Conservation (phyloP, 2,888 invertebrate species). For the Tricholauxania praeusta region DNA sequence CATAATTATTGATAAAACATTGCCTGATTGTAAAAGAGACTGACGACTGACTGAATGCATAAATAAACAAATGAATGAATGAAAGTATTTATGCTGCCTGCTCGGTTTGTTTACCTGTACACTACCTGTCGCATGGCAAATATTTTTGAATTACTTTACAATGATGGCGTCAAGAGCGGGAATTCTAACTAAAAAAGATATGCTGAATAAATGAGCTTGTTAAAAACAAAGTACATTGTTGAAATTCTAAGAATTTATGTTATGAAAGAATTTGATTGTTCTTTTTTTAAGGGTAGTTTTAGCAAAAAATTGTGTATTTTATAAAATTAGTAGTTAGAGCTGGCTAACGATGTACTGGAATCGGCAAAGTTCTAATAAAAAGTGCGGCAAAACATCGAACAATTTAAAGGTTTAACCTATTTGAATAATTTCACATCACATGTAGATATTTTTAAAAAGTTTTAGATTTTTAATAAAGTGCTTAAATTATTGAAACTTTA, state of each 20-base stretch:
- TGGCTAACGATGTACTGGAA: too few relatives aligned
- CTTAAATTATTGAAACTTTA: too few relatives aligned
- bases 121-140: constrained; percentile 24
- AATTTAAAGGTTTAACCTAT: too few relatives aligned
- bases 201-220: constrained; percentile 1
- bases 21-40: constrained; percentile 49
- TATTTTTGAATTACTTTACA: constrained; percentile 10
- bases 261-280: constrained; percentile 10
- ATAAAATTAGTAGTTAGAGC: too few relatives aligned
- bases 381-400: too few relatives aligned
- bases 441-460: too few relatives aligned
- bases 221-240: background rate
- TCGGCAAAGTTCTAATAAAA: too few relatives aligned
- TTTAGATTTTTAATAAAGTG: too few relatives aligned
- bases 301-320: too few relatives aligned
- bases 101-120: constrained; percentile 27
- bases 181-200: constrained; percentile 5
- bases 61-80: constrained; percentile 32
- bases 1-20: constrained; percentile 66
- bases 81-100: constrained; percentile 29
- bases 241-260: background rate
- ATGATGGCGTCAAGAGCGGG: constrained; percentile 13
- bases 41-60: background rate
- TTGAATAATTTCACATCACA: too few relatives aligned
- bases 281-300: background rate